Conservation (phyloP, 1,140 invertebrate genomes). For the Magallana gigas region DNA sequence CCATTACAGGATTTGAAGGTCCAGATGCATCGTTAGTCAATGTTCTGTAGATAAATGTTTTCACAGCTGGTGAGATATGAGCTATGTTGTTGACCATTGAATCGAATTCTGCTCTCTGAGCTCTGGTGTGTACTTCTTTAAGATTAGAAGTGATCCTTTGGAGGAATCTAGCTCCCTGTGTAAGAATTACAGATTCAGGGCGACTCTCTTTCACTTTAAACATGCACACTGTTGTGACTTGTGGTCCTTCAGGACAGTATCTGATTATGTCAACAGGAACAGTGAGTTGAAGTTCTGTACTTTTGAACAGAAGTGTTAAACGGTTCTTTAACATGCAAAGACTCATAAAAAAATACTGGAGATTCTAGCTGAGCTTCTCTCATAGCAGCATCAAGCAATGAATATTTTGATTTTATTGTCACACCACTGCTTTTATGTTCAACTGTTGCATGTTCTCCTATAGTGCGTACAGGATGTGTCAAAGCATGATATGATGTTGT, state of each 20-base stretch:
- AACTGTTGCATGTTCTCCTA: conserved; percentile 41
- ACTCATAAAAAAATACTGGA: conserved; percentile 51
- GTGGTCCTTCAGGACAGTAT: conserved; percentile 44
- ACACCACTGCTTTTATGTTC: conserved; percentile 35
- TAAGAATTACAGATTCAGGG: conserved; percentile 42
- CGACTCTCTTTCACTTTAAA: conserved; percentile 36
- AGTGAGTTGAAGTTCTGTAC: conserved; percentile 51
- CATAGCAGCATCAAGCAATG: conserved; percentile 19
- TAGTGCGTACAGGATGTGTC: conserved; percentile 27
- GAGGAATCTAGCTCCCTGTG: conserved; percentile 43
- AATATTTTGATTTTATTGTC: conserved; percentile 26
- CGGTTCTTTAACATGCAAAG: conserved; percentile 42
- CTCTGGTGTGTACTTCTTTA: conserved; percentile 57
- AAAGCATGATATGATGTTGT: neutral
- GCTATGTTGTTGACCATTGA: conserved; percentile 44
- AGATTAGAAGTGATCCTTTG: neutral
- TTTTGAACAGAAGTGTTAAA: conserved; percentile 41
- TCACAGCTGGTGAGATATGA: conserved; percentile 40
- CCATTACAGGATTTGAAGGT: conserved; percentile 49
- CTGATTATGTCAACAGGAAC: conserved; percentile 53
- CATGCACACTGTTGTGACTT: conserved; percentile 32
- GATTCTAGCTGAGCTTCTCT: neutral
- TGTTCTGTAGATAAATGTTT: conserved; percentile 58
- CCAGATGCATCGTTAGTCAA: conserved; percentile 51
- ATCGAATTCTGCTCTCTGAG: conserved; percentile 47